Percentiles rank a stretch among this genome's conserved stretches.
Evolutionary conservation across 1,140 invertebrate genomes (phyloP).

Genomic region (Drosophila rhopaloa): DNA sequence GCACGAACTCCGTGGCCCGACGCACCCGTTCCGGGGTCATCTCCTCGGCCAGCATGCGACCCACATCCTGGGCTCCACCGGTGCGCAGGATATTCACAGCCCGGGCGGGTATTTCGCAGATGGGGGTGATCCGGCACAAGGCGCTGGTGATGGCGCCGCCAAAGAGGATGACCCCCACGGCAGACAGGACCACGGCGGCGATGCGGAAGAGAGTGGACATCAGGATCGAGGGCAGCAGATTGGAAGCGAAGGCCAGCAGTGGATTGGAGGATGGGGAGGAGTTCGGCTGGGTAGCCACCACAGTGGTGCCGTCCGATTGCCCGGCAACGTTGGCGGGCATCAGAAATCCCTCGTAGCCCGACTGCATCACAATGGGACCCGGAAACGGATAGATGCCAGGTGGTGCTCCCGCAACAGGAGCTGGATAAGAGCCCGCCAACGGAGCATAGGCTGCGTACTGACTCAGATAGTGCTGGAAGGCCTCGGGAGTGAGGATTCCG

Average conservation of each 20-base stretch:
- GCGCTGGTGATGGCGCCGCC: constrained; percentile 86
- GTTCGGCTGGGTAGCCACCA: constrained; percentile 11
- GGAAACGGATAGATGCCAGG: constrained; percentile 70
- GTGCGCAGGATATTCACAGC: constrained; percentile 84
- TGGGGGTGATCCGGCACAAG: constrained; percentile 88
- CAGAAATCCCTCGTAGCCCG: constrained; percentile 84
- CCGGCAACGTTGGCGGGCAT: constrained; percentile 50
- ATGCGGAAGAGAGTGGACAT: constrained; percentile 78
- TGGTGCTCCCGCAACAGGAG: constrained; percentile 45
- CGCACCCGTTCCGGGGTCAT: constrained; percentile 86
- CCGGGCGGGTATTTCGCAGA: constrained; percentile 87
- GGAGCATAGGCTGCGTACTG: constrained; percentile 72
- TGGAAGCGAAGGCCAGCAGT: constrained; percentile 49
- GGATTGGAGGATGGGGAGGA: constrained; percentile 25
- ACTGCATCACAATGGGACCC: constrained; percentile 74
- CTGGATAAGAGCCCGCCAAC: constrained; percentile 51
- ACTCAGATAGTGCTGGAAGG: constrained; percentile 79
- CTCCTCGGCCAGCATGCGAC: constrained; percentile 71
- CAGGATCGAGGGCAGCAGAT: constrained; percentile 61
- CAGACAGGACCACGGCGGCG: constrained; percentile 69
- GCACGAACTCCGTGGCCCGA: constrained; percentile 87
- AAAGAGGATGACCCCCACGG: constrained; percentile 86
- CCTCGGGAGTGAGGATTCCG: constrained; percentile 71
- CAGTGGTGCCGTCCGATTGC: constrained; percentile 34
- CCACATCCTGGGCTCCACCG: constrained; percentile 70